These are phyloP conservation scores for Strigops habroptila DNA, from an alignment of 2,113 vertebrate species.

Conservation along the genomic window DNA sequence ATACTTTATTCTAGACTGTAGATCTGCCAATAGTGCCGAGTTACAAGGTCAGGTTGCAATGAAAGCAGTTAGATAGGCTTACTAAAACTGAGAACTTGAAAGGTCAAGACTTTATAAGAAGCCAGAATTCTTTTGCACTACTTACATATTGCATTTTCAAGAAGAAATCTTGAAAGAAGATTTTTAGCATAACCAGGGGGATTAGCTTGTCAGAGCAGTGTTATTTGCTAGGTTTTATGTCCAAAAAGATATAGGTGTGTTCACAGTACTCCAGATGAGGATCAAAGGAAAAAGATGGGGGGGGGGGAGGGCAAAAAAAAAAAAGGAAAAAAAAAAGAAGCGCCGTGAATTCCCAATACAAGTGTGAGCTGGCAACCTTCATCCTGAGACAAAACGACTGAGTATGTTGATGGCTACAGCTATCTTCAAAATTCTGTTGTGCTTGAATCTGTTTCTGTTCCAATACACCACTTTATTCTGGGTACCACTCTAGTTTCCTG, in stretches of 20 bases:
- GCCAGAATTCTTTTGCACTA: background rate
- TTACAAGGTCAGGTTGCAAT: background rate
- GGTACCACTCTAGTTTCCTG: background rate
- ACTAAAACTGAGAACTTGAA: background rate
- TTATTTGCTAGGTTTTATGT: background rate
- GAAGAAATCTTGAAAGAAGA: fast-evolving
- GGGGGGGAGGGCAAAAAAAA: no score
- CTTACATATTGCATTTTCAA: background rate
- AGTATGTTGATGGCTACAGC: background rate
- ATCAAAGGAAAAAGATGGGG: background rate
- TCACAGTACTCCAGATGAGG: background rate
- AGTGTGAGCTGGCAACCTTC: background rate
- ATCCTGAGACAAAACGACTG: background rate
- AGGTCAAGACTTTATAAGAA: background rate
- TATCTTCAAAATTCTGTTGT: background rate
- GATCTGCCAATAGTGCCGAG: background rate
- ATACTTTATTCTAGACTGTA: background rate
- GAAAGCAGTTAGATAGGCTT: background rate
- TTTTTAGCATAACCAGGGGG: background rate
- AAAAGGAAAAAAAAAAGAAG: no score
- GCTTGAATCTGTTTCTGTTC: background rate
- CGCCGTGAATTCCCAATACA: background rate
- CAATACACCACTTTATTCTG: background rate
- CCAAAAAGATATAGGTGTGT: no score
- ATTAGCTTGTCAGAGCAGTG: background rate